Percentiles rank a stretch among this genome's conserved stretches.
Conservation (phyloP, 2,797 vertebrate species). For the Sebastes variabilis region DNA sequence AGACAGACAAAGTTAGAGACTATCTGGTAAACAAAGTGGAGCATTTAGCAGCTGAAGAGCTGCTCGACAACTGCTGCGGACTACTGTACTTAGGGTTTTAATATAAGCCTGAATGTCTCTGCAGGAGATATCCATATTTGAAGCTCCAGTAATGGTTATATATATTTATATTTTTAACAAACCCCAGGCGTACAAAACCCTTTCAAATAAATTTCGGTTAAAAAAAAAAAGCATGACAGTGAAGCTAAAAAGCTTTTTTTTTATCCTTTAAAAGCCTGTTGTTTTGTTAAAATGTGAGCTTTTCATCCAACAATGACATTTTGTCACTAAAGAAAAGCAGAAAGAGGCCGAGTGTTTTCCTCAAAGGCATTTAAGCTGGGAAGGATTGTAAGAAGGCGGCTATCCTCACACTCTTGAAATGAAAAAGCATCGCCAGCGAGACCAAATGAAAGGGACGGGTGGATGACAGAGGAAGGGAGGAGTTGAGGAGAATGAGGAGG, state of each 20-base stretch:
- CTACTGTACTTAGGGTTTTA: not conserved
- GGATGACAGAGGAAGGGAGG: conserved; percentile 15
- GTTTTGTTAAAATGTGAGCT: conserved; percentile 11
- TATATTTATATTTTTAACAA: not conserved
- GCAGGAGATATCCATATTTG: not conserved
- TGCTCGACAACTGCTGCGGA: not conserved
- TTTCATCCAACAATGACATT: conserved; percentile 28
- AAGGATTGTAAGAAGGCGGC: conserved; percentile 20
- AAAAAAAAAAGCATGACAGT: not conserved
- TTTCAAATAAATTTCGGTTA: not conserved
- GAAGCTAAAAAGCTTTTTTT: not conserved
- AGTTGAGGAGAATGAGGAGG: conserved; percentile 3
- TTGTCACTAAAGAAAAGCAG: conserved; percentile 1
- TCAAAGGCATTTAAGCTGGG: conserved; percentile 29
- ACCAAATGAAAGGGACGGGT: conserved; percentile 6
- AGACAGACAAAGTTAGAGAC: not conserved
- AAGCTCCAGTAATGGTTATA: not conserved
- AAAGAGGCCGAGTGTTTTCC: conserved; percentile 17
- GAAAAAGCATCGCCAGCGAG: conserved; percentile 16
- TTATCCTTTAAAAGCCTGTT: not conserved
- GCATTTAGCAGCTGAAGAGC: not conserved
- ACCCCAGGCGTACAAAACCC: not conserved
- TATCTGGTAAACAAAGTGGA: not conserved
- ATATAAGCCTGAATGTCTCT: not conserved
- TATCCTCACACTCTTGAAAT: not conserved